Conservation (phyloP, 2,888 invertebrate genomes). For the Drosophila trichaetosa region DNA sequence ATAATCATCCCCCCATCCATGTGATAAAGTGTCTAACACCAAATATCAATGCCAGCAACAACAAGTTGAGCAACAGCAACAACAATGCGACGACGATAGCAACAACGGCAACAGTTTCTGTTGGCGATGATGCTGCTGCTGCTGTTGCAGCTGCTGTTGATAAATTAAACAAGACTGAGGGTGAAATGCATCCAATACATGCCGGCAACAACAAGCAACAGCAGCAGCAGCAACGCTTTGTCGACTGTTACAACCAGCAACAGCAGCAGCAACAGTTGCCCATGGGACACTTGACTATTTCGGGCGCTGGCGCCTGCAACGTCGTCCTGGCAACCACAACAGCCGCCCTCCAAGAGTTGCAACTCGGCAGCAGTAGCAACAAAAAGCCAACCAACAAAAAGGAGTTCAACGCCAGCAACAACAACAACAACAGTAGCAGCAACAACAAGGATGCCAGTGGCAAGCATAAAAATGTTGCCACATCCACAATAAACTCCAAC, state of each 20-base stretch:
- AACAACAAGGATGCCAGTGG: conserved; percentile 73
- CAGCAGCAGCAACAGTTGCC: conserved; percentile 8
- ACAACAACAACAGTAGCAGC: conserved; percentile 55
- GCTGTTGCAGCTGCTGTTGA: conserved; percentile 86
- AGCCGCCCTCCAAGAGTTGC: conserved; percentile 85
- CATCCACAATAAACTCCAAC: conserved; percentile 66
- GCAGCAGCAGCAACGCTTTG: conserved; percentile 52
- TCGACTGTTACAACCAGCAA: conserved; percentile 51
- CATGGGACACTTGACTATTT: conserved; percentile 34
- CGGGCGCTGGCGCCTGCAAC: conserved; percentile 74
- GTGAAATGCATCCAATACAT: conserved; percentile 77
- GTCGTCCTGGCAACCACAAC: conserved; percentile 78
- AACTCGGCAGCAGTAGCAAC: conserved; percentile 54
- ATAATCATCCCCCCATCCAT: conserved; percentile 79
- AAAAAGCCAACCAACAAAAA: conserved; percentile 79
- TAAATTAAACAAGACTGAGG: conserved; percentile 89
- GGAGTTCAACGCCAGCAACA: conserved; percentile 67
- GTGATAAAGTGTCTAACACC: conserved; percentile 86
- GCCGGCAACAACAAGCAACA: conserved; percentile 28
- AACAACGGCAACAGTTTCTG: conserved; percentile 43
- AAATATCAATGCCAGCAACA: conserved; percentile 81
- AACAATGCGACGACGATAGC: conserved; percentile 46
- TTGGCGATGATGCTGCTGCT: conserved; percentile 46
- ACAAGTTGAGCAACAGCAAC: conserved; percentile 62
- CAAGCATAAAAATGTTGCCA: conserved; percentile 81